phyloP scores from a whole-genome alignment of 2,113 vertebrate genomes.

The Urocolius indicus region DNA sequence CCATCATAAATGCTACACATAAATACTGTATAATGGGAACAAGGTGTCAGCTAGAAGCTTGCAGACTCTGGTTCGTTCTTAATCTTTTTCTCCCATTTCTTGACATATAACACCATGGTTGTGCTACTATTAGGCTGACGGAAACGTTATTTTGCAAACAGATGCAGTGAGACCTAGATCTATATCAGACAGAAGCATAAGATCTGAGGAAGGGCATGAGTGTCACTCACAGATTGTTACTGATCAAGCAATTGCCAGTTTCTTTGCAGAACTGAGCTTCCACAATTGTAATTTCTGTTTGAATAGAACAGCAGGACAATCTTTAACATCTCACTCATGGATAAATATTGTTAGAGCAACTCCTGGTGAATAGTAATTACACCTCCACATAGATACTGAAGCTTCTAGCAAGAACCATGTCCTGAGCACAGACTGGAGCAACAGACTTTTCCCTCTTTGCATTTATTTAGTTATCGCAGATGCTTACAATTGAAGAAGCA shows the following conservation, averaged over 20 bases:
- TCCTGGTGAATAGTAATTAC: neutral
- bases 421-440: neutral
- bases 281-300: neutral
- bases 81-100: neutral
- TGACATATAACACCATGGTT: neutral
- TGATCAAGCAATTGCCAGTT: neutral
- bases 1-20: neutral
- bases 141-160: constrained; percentile 18
- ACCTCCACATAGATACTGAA: neutral
- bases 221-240: neutral
- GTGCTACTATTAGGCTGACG: neutral
- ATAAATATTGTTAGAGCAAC: neutral
- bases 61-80: neutral
- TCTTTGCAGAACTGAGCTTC: neutral
- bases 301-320: neutral
- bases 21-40: constrained; percentile 30
- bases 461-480: neutral
- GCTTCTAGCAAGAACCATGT: neutral
- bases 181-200: neutral
- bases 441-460: neutral
- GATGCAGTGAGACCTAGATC: neutral
- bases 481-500: neutral
- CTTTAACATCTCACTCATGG: neutral
- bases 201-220: neutral
- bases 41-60: constrained; percentile 35